phyloP scores from a whole-genome alignment of 2,888 invertebrate species.

The Diplazon laetatorius region DNA sequence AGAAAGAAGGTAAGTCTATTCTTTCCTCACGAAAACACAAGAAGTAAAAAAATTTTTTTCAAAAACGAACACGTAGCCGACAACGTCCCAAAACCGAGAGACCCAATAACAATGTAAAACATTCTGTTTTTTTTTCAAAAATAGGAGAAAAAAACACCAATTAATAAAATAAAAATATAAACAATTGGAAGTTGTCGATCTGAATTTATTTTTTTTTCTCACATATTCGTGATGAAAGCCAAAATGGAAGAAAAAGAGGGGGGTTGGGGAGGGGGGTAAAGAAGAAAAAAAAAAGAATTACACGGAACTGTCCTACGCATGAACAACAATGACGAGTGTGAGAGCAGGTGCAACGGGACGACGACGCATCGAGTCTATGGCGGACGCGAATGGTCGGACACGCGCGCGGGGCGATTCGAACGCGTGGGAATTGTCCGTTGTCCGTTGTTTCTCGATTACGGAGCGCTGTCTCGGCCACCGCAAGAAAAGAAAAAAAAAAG shows the following conservation, averaged over 20 bases:
- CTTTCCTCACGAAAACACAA: too few species aligned
- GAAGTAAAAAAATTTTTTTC: too few species aligned
- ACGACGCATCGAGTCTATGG: slow-evolving; percentile 5
- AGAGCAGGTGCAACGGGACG: slow-evolving; percentile 53
- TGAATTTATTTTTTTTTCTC: too few species aligned
- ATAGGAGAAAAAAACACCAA: too few species aligned
- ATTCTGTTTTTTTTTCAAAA: too few species aligned
- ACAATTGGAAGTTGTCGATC: too few species aligned
- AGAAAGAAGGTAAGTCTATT: slow-evolving; percentile 38
- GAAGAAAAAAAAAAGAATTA: slow-evolving; percentile 6
- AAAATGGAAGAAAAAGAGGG: background rate
- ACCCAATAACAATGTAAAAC: too few species aligned
- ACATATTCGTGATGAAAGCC: too few species aligned
- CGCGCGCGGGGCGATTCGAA: slow-evolving; percentile 16
- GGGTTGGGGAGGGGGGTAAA: background rate
- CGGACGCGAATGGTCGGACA: slow-evolving; percentile 26
- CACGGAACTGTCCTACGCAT: slow-evolving; percentile 9
- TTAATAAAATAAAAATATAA: too few species aligned
- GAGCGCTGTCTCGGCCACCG: background rate
- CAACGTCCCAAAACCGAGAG: too few species aligned
- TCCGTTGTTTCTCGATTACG: background rate
- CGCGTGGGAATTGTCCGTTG: slow-evolving; percentile 51
- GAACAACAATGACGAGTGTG: slow-evolving; percentile 43
- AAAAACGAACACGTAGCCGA: too few species aligned
- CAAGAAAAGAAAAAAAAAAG: too few species aligned